These are phyloP conservation scores for Chelmon rostratus DNA, from an alignment of 2,797 vertebrate genomes.

Conservation along the genomic window DNA sequence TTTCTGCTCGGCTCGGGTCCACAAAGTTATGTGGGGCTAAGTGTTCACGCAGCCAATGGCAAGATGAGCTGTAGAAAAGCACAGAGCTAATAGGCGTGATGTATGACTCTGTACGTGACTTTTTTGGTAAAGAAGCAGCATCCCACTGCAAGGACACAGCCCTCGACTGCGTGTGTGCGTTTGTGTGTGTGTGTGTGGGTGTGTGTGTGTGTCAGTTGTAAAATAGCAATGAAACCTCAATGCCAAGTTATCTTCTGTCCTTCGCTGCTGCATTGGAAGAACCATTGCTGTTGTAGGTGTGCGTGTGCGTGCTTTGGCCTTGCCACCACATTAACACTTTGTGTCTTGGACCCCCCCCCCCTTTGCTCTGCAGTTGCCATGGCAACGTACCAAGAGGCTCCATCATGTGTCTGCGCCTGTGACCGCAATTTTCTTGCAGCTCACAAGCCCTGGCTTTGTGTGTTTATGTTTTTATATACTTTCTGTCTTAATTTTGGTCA, in stretches of 20 bases:
- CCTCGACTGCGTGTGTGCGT: constrained; percentile 30
- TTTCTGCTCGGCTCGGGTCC: constrained; percentile 49
- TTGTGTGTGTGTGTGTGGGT: constrained; percentile 26
- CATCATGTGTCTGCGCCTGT: constrained; percentile 76
- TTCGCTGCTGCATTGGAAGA: constrained; percentile 44
- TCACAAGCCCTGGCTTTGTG: constrained; percentile 69
- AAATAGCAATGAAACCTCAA: constrained; percentile 61
- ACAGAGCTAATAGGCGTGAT: constrained; percentile 66
- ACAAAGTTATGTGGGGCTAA: constrained; percentile 60
- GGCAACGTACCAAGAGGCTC: constrained; percentile 81
- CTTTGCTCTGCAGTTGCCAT: constrained; percentile 81
- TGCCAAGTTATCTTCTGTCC: constrained; percentile 60
- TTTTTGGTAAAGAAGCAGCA: constrained; percentile 70
- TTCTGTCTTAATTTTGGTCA: constrained; percentile 49
- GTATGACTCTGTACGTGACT: constrained; percentile 75
- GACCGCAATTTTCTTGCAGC: constrained; percentile 67
- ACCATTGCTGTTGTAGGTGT: constrained; percentile 10
- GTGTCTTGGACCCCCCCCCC: constrained; percentile 29
- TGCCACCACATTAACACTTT: constrained; percentile 62
- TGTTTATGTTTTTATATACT: constrained; percentile 38
- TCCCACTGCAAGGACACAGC: constrained; percentile 74
- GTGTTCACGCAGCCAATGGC: constrained; percentile 52
- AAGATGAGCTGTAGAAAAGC: constrained; percentile 61
- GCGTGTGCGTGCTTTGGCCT: constrained; percentile 37
- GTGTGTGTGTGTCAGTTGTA: constrained; percentile 32